Evolutionary conservation across 1,140 invertebrate genomes (phyloP), one percentile per base, ranked within the genome.

Genomic region (Euglossa dilemma): DNA sequence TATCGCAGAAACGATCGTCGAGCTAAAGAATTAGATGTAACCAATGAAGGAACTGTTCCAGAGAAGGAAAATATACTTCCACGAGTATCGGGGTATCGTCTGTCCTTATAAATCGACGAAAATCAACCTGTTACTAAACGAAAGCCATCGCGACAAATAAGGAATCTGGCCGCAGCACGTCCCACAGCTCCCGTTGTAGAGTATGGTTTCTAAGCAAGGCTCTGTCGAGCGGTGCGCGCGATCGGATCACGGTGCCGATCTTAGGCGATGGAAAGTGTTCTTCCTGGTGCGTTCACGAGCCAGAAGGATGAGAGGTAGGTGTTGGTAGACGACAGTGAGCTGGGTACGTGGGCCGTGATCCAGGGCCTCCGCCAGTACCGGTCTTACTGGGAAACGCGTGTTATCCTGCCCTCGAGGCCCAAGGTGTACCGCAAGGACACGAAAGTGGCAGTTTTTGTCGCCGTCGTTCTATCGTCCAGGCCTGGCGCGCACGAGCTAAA

Each of bases 401-500:
- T 85, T 85, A 87, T 84, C 78, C 88, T 80, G 76, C 76, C 84
- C 87, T 86, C 84, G 72, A 71, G 84, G 71, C 57, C 72, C 85
- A 86, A 87, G 88, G 86, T 86, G 74, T 89, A 83, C 85, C 79
- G 84, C 89, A 90, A 90, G 88, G 89, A 87, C 89, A 90, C 88
- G 73, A 85, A 90, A 86, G 63, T 81, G 84, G 54, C 74, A 81
- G 69, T 81, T 90, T 89, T 90, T 86, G 73, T 81, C 64, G 75
- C 64, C 66, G 28, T 64, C 76, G 66, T 79, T 59, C 83, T 76
- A 82, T 70, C 76, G 67, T 80, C 36, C 64, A 25, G 36, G 18
- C 28, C 54, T 36, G 36, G 36, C 23, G 54, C 45, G 64, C 78
- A 59, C 78, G 23, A 80, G 83, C 88, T 86, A 82, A 84, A 85